A percentile compares a stretch with the other conserved stretches of the same genome.
Evolutionary conservation across 2,888 invertebrate genomes (phyloP).

Genomic region (Nudaria mundana): DNA sequence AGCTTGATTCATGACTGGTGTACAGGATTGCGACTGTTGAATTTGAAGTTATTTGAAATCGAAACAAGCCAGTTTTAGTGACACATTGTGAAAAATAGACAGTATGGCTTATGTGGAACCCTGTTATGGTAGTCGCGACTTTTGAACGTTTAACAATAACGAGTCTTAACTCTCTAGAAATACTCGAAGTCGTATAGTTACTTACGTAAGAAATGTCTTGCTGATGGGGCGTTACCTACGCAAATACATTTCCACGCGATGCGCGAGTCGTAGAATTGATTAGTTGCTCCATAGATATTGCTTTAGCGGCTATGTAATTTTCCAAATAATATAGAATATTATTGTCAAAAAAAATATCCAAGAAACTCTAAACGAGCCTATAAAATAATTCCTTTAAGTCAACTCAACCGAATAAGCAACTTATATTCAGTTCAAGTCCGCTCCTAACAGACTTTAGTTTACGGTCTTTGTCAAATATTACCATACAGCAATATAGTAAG

Average conservation of each 20-base stretch:
- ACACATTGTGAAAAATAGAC: constrained; percentile 30
- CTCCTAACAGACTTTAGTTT: constrained; percentile 24
- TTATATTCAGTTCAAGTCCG: constrained; percentile 23
- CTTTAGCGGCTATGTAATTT: constrained; percentile 39
- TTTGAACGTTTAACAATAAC: constrained; percentile 16
- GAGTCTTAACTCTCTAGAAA: constrained; percentile 31
- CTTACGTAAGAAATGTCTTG: constrained; percentile 46
- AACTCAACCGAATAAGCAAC: constrained; percentile 17
- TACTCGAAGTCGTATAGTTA: constrained; percentile 24
- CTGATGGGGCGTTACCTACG: constrained; percentile 53
- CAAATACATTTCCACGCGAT: constrained; percentile 49
- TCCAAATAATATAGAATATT: constrained; percentile 1
- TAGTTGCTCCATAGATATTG: constrained; percentile 40
- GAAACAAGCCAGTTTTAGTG: constrained; percentile 34
- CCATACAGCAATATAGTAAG: constrained; percentile 25
- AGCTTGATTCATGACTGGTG: constrained; percentile 64
- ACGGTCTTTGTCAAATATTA: constrained; percentile 25
- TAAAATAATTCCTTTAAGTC: background rate
- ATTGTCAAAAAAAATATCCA: background rate
- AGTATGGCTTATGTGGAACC: constrained; percentile 23
- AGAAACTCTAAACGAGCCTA: background rate
- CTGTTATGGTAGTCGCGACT: constrained; percentile 23
- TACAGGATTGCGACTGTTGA: constrained; percentile 41
- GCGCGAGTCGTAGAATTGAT: constrained; percentile 42
- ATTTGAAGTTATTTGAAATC: constrained; percentile 45